These are phyloP conservation scores for Trachelipus rathkii DNA, from an alignment of 1,140 invertebrate genomes.

Conservation along the genomic window DNA sequence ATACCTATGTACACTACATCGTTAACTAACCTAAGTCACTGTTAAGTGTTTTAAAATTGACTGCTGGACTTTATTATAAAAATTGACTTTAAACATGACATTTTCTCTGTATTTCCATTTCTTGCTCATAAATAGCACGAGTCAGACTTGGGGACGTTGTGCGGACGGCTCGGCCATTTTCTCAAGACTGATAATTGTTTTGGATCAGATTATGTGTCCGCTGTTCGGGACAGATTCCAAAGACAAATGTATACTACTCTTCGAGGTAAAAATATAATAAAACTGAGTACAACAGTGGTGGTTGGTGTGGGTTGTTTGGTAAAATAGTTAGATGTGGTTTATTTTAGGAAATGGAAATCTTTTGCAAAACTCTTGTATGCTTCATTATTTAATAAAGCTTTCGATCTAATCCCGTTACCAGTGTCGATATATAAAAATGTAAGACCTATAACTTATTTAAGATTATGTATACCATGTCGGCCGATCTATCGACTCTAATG, in stretches of 20 bases:
- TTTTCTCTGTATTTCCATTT: not conserved
- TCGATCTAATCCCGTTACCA: not conserved
- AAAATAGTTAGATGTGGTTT: not conserved
- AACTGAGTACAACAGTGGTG: not conserved
- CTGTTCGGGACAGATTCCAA: not conserved
- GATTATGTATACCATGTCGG: too few relatives aligned
- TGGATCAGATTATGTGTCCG: not conserved
- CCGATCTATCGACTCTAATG: too few relatives aligned
- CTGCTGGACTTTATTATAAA: too few relatives aligned
- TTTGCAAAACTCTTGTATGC: not conserved
- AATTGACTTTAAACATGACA: not conserved
- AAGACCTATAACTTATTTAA: too few relatives aligned
- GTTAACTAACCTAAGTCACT: too few relatives aligned
- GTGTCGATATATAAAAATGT: too few relatives aligned
- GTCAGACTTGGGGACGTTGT: not conserved
- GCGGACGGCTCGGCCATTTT: constrained; percentile 1
- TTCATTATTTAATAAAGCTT: not conserved
- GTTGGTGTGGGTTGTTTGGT: not conserved
- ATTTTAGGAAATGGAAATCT: not conserved
- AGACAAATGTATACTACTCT: not conserved
- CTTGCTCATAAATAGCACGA: not conserved
- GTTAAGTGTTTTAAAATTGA: too few relatives aligned
- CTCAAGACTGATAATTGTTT: not conserved
- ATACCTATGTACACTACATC: not conserved
- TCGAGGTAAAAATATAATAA: not conserved